A percentile compares a stretch with the other conserved stretches of the same genome.
phyloP scores from a whole-genome alignment of 2,797 vertebrate genomes.

The Cyclopterus lumpus region DNA sequence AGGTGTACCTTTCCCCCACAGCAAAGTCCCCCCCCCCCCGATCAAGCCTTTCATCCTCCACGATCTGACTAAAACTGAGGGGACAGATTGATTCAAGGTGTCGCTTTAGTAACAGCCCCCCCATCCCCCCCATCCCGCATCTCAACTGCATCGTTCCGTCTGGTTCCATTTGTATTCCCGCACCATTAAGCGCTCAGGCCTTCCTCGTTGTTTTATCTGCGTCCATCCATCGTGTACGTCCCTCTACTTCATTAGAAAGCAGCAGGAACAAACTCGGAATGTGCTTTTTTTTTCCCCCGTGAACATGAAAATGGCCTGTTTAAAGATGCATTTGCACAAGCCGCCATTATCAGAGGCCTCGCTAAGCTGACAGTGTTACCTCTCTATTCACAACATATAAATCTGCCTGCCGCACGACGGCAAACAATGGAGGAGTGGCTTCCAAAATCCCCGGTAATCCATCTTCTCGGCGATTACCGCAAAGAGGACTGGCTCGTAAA shows the following conservation, averaged over 20 bases:
- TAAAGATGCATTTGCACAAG: constrained; percentile 20
- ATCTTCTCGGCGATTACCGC: constrained; percentile 67
- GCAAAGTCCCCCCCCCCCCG: constrained; percentile 65
- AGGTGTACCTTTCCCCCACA: constrained; percentile 80
- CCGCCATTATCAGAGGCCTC: constrained; percentile 28
- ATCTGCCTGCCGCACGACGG: constrained; percentile 56
- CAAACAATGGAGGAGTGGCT: constrained; percentile 64
- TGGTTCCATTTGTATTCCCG: constrained; percentile 30
- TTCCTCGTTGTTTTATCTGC: constrained; percentile 11
- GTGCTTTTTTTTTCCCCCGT: neutral
- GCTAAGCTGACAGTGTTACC: constrained; percentile 57
- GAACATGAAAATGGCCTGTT: constrained; percentile 19
- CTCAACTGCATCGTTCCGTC: constrained; percentile 27
- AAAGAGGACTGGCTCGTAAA: constrained; percentile 62
- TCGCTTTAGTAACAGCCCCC: constrained; percentile 39
- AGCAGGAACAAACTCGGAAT: constrained; percentile 25
- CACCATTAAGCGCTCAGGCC: neutral
- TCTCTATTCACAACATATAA: constrained; percentile 59
- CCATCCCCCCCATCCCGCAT: constrained; percentile 1
- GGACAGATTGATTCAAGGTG: constrained; percentile 51
- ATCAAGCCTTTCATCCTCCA: constrained; percentile 64
- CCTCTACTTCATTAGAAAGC: constrained; percentile 14
- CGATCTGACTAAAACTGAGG: constrained; percentile 37
- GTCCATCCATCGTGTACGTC: constrained; percentile 12
- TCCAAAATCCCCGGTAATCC: constrained; percentile 68